A percentile compares a stretch with the other conserved stretches of the same genome.
Evolutionary conservation across 2,113 vertebrate species (phyloP).

Genomic region (Formicarius rufipectus): DNA sequence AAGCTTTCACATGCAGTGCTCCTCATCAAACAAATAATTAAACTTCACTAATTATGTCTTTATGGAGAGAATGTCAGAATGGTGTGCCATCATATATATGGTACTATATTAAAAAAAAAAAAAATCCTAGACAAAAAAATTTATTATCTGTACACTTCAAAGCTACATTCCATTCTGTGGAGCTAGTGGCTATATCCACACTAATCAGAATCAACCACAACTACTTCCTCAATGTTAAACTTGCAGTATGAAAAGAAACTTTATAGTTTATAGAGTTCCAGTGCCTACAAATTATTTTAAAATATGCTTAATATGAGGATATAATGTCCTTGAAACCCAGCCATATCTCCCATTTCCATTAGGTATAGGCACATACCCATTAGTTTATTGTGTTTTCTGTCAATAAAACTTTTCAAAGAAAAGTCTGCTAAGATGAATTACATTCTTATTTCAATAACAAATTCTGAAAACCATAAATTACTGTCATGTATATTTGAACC

Average conservation of each 20-base stretch:
- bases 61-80: not conserved
- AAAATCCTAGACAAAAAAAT: not conserved
- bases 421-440: not conserved
- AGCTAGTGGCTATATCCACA: not conserved
- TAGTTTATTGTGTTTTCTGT: not conserved
- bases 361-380: not conserved
- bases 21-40: not conserved
- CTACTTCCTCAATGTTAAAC: not conserved
- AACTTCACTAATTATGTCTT: not conserved
- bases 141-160: not conserved
- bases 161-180: not conserved
- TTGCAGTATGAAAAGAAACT: not conserved
- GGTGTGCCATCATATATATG: too few relatives aligned
- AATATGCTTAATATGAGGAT: not conserved
- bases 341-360: not conserved
- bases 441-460: not conserved
- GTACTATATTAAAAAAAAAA: not conserved
- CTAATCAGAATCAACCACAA: rapidly evolving
- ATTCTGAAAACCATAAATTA: not conserved
- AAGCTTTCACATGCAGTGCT: not conserved
- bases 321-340: not conserved
- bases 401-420: not conserved
- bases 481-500: not conserved
- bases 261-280: not conserved
- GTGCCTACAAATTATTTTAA: not conserved